These are phyloP conservation scores for Trinorchestia longiramus DNA, from an alignment of 1,140 invertebrate species.

Conservation along the genomic window DNA sequence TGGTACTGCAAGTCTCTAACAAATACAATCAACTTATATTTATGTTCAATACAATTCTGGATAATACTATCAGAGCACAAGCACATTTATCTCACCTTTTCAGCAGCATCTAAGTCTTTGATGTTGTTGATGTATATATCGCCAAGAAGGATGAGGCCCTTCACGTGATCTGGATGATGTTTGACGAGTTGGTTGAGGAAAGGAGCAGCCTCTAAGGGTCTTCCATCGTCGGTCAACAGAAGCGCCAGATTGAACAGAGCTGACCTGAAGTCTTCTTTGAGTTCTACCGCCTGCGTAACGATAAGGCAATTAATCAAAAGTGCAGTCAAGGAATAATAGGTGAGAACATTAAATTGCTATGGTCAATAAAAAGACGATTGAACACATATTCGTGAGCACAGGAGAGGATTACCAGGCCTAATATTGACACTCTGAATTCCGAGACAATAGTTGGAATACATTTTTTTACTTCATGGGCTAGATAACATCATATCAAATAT, in stretches of 20 bases:
- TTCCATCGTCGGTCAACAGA: constrained; percentile 86
- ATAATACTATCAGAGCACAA: neutral
- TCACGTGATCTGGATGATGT: constrained; percentile 93
- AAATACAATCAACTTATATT: neutral
- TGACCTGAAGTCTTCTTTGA: constrained; percentile 80
- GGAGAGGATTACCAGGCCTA: neutral
- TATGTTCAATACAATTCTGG: neutral
- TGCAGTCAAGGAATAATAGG: neutral
- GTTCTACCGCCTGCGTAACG: constrained; percentile 68
- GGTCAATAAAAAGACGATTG: too few relatives aligned
- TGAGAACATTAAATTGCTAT: neutral
- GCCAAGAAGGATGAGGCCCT: constrained; percentile 92
- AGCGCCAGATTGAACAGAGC: constrained; percentile 95
- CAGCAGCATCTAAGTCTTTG: constrained; percentile 92
- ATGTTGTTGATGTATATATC: constrained; percentile 97
- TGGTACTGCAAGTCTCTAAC: neutral
- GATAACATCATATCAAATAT: too few relatives aligned
- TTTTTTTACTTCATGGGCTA: too few relatives aligned
- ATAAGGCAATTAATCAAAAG: neutral
- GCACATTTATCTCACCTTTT: constrained; percentile 76
- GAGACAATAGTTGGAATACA: neutral
- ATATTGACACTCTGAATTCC: neutral
- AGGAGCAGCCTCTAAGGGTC: constrained; percentile 91
- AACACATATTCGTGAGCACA: neutral
- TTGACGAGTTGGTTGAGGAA: constrained; percentile 92